A percentile compares a stretch with the other conserved stretches of the same genome.
Conservation (phyloP, 2,113 vertebrate genomes). For the Rhinoptilus africanus region DNA sequence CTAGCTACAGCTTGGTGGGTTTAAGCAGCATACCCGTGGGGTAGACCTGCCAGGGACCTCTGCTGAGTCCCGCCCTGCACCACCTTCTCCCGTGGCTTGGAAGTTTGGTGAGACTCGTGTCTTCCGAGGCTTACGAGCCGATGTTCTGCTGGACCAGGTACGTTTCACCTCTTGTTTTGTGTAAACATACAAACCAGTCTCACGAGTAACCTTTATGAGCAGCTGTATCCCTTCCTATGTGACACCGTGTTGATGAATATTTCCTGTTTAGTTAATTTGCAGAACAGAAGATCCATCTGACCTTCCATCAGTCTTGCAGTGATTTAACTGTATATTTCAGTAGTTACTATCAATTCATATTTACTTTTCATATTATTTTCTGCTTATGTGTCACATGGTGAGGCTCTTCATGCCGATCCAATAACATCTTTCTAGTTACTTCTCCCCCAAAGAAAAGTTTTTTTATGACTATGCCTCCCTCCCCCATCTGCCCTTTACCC, state of each 20-base stretch:
- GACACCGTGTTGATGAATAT: rapidly evolving
- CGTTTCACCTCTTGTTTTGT: neutral
- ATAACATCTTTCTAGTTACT: neutral
- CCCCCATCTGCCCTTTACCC: conserved; percentile 71
- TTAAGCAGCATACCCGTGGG: rapidly evolving
- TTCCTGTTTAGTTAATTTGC: neutral
- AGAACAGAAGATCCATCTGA: neutral
- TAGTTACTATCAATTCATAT: neutral
- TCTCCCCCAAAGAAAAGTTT: conserved; percentile 60
- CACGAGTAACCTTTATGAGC: rapidly evolving
- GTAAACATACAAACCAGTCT: rapidly evolving
- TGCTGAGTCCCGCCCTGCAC: neutral
- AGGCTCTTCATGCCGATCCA: neutral
- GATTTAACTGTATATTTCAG: neutral
- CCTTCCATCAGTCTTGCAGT: neutral
- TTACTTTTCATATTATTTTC: neutral
- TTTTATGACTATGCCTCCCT: conserved; percentile 42
- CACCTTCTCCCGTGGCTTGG: rapidly evolving
- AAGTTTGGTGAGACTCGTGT: rapidly evolving
- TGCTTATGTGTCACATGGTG: neutral
- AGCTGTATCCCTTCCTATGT: rapidly evolving
- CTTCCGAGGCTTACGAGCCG: no score
- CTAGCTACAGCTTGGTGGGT: neutral
- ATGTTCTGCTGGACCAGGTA: neutral
- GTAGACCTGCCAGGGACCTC: neutral